These are phyloP conservation scores for Taeniopygia guttata DNA, from an alignment of 2,797 vertebrate species.

Conservation along the genomic window DNA sequence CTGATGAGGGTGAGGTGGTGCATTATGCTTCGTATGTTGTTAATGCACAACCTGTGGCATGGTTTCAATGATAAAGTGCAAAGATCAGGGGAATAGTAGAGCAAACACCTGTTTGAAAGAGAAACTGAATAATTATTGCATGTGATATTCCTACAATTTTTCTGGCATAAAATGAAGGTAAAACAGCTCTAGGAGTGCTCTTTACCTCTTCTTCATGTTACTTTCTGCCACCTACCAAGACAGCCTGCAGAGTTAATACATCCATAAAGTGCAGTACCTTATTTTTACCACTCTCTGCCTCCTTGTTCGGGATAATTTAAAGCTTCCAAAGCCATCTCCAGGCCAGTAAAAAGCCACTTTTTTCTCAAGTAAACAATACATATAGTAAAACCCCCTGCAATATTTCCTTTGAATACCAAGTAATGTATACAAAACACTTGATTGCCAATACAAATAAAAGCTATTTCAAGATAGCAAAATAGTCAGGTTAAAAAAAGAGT, in stretches of 20 bases:
- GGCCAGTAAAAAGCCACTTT: not conserved
- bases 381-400: rapidly evolving
- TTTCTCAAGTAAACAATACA: not conserved
- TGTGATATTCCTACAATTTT: not conserved
- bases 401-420: not conserved
- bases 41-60: not conserved
- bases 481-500: not conserved
- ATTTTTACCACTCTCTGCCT: not conserved
- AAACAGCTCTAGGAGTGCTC: not conserved
- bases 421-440: not conserved
- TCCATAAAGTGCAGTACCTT: not conserved
- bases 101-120: not conserved
- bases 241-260: not conserved
- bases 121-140: not conserved
- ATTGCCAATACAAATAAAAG: not conserved
- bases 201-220: not conserved
- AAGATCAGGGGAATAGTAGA: not conserved
- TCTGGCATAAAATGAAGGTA: not conserved
- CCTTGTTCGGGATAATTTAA: not conserved
- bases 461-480: not conserved
- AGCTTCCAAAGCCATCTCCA: not conserved
- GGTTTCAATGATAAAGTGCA: not conserved
- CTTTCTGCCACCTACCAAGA: not conserved
- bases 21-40: not conserved
- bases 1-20: not conserved